phyloP scores from a whole-genome alignment of 1,140 invertebrate species.

The Drosophila sp. region DNA sequence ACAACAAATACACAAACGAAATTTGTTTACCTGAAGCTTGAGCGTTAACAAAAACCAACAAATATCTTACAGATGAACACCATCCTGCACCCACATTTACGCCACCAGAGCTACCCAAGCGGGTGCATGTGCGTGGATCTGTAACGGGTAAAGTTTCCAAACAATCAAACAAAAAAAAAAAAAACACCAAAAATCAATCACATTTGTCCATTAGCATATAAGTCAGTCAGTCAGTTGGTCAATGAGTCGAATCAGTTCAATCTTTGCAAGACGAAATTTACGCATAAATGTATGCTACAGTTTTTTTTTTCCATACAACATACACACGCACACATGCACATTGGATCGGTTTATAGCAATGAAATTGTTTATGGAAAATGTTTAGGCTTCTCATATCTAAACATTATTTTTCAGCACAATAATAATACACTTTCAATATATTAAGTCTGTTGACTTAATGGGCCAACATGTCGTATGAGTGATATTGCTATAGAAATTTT shows the following conservation, averaged over 20 bases:
- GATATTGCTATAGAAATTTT: too few species aligned
- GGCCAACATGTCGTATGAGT: too few species aligned
- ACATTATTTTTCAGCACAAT: too few species aligned
- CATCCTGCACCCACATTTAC: constrained; percentile 97
- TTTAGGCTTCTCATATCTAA: too few species aligned
- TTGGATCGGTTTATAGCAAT: constrained; percentile 10
- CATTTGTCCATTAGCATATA: constrained; percentile 1
- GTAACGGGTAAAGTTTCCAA: constrained; percentile 82
- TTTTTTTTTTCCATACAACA: constrained; percentile 19
- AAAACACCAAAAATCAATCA: not conserved
- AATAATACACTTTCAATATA: too few species aligned
- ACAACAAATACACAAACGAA: constrained; percentile 51
- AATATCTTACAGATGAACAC: constrained; percentile 95
- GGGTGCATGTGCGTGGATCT: constrained; percentile 97
- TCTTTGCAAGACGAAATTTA: not conserved
- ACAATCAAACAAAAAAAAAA: constrained; percentile 14
- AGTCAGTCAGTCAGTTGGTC: not conserved
- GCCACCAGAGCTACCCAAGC: constrained; percentile 98
- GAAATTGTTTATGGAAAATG: not conserved
- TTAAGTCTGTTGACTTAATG: too few species aligned
- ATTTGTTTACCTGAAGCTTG: constrained; percentile 49
- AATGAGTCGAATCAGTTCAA: constrained; percentile 1
- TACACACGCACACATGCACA: constrained; percentile 23
- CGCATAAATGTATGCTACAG: constrained; percentile 6
- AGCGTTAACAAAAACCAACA: constrained; percentile 71